Evolutionary conservation across 2,888 invertebrate genomes (phyloP).

Genomic region (Cephus runcator): DNA sequence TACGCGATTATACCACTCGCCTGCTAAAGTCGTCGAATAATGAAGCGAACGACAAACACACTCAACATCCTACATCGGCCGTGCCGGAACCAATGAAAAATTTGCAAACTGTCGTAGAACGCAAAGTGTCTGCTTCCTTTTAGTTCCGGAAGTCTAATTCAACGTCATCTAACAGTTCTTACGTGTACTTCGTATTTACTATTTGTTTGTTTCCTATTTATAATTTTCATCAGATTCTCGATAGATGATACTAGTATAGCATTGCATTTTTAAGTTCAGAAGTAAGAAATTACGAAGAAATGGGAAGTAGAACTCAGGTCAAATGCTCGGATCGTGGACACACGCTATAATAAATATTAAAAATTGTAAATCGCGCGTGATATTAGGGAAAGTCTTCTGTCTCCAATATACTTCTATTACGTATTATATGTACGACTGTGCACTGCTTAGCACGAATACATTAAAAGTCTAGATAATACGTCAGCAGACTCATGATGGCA

Average conservation of each 20-base stretch:
- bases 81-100: neutral
- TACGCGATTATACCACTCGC: neutral
- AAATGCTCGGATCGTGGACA: too few relatives aligned
- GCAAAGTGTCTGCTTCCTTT: neutral
- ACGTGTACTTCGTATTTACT: neutral
- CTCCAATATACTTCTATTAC: too few relatives aligned
- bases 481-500: too few relatives aligned
- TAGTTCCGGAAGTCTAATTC: neutral
- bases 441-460: too few relatives aligned
- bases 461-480: too few relatives aligned
- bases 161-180: neutral
- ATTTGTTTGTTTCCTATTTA: neutral
- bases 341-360: too few relatives aligned
- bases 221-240: neutral
- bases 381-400: too few relatives aligned
- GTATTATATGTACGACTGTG: too few relatives aligned
- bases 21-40: neutral
- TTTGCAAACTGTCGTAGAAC: neutral
- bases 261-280: constrained; percentile 8
- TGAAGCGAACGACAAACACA: neutral
- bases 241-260: neutral
- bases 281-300: too few relatives aligned
- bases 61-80: neutral
- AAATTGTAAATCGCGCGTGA: too few relatives aligned
- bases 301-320: too few relatives aligned